Conservation (phyloP, 2,888 invertebrate genomes). For the Meta bourneti region DNA sequence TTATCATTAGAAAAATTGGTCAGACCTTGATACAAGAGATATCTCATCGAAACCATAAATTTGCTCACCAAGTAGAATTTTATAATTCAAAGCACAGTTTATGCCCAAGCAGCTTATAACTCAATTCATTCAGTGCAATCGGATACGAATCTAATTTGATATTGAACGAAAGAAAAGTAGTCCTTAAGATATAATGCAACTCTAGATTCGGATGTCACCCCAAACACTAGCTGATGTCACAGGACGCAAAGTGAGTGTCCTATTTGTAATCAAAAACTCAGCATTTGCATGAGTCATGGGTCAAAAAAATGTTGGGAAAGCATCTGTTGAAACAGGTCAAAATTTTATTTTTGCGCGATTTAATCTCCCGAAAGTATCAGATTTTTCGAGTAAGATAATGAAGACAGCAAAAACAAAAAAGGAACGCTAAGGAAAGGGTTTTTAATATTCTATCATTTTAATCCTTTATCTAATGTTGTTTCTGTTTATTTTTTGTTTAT, state of each 20-base stretch:
- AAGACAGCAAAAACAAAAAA: background rate
- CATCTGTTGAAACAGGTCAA: constrained; percentile 28
- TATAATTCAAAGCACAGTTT: background rate
- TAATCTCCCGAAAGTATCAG: constrained; percentile 4
- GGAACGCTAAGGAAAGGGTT: background rate
- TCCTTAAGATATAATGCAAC: background rate
- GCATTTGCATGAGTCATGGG: constrained; percentile 6
- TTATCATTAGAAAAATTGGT: no score
- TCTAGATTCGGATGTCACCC: background rate
- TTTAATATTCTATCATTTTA: constrained; percentile 6
- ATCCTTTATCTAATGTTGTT: constrained; percentile 55
- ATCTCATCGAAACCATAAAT: no score
- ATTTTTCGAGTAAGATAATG: constrained; percentile 16
- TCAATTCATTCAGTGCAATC: background rate
- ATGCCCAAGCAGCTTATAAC: background rate
- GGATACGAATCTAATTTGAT: background rate
- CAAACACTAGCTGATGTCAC: constrained; percentile 1
- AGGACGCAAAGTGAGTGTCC: background rate
- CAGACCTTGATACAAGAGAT: no score
- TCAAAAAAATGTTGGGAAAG: constrained; percentile 20
- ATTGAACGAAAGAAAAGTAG: background rate
- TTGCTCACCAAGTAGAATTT: background rate
- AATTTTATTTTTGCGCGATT: constrained; percentile 35
- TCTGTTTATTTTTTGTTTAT: constrained; percentile 48
- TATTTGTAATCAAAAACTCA: background rate